Evolutionary conservation across 2,113 vertebrate species (phyloP).

Genomic region (Lasiurus borealis): DNA sequence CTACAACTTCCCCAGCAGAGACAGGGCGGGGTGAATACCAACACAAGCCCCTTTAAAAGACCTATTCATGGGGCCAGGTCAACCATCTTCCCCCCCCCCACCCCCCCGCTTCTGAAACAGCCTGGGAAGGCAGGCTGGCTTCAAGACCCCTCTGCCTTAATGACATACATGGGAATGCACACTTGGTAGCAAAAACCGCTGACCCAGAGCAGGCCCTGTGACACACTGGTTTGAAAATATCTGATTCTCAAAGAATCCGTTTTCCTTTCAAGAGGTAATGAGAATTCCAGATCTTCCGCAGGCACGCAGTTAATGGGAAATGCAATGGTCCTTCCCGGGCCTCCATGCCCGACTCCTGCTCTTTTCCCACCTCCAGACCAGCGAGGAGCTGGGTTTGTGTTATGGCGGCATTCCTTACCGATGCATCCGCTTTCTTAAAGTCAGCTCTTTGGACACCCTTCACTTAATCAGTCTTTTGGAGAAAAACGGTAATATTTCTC

Average conservation of each 20-base stretch:
- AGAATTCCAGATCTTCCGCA: conserved; percentile 65
- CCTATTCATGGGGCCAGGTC: conserved; percentile 59
- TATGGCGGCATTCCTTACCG: neutral
- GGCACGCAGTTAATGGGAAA: conserved; percentile 62
- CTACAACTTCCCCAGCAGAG: neutral
- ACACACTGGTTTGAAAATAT: conserved; percentile 70
- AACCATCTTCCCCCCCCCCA: conserved; percentile 32
- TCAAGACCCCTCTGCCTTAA: conserved; percentile 35
- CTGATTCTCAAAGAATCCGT: conserved; percentile 70
- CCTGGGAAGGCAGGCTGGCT: conserved; percentile 56
- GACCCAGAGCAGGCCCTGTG: conserved; percentile 65
- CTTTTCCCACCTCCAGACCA: conserved; percentile 13
- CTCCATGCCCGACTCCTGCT: conserved; percentile 40
- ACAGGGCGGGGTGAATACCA: neutral
- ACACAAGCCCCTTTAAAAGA: neutral
- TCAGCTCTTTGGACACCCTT: neutral
- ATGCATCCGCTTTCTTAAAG: neutral
- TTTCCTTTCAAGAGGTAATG: conserved; percentile 76
- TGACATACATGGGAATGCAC: conserved; percentile 33
- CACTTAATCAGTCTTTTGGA: neutral
- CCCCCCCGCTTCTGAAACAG: conserved; percentile 53
- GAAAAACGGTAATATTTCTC: conserved; percentile 34
- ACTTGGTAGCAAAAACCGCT: neutral
- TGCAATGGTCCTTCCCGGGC: conserved; percentile 25
- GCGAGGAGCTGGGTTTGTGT: neutral